Percentiles rank a stretch among this genome's conserved stretches.
These are phyloP conservation scores for Heterohyrax brucei DNA, from an alignment of 2,797 vertebrate species.

Conservation along the genomic window DNA sequence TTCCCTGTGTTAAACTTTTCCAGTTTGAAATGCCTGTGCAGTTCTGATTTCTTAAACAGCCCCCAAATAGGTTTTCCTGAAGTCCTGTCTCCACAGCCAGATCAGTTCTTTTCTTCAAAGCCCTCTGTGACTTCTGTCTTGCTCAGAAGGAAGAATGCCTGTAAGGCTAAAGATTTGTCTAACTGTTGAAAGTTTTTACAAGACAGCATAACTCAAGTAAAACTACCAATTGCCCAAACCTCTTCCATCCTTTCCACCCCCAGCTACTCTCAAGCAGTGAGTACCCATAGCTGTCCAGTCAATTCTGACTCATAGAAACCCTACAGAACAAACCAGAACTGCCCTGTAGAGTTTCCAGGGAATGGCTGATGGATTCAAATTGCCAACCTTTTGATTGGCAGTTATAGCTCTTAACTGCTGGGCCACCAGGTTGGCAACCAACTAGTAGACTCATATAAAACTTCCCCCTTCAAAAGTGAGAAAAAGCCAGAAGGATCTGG, in stretches of 20 bases:
- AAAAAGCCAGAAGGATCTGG: not conserved
- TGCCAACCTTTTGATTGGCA: too few relatives aligned
- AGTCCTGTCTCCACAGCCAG: not conserved
- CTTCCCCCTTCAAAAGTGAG: not conserved
- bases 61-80: not conserved
- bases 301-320: too few relatives aligned
- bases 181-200: not conserved
- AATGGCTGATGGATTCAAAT: too few relatives aligned
- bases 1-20: not conserved
- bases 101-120: not conserved
- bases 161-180: not conserved
- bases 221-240: not conserved
- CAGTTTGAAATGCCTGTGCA: constrained; percentile 13
- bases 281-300: too few relatives aligned
- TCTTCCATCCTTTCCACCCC: not conserved
- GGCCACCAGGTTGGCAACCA: not conserved
- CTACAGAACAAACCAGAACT: too few relatives aligned
- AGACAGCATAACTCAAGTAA: not conserved
- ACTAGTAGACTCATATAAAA: not conserved
- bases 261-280: not conserved
- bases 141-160: not conserved
- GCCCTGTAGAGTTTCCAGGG: too few relatives aligned
- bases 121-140: constrained; percentile 6
- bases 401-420: too few relatives aligned
- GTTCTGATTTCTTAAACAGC: not conserved